Base-by-base conservation (phyloP, 2,113 vertebrate species). In the Triplophysa siluroides region DNA sequence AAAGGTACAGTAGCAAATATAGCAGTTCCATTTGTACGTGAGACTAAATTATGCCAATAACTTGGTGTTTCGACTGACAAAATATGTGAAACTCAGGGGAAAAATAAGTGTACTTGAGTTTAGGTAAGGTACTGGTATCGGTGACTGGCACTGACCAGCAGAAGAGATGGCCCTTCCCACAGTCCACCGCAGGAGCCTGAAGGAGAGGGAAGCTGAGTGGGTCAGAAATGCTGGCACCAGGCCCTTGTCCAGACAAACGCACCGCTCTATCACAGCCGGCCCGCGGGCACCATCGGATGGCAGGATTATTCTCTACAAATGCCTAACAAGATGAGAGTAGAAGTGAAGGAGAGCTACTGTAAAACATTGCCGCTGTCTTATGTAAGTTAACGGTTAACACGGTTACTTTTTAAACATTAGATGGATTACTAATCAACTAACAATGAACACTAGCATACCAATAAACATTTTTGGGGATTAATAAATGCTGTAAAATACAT, bases 281-380 rank as follows among this genome's bases (percentile, higher is more conserved):
- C 81, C 93, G 93, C 58, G 98, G 98, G 88, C 98, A 99, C 98
- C 98, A 99, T 84, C 95, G 95, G 89, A 99, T 99, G 78, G 95
- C 96, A 86, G 98, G 93, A 91, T 99, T 99, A 92, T 98, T 99
- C 93, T 99, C 97, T 87, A 99, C 98, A 92, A 99, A 99, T 8
- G 98, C 98, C 98, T 99, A 12, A 41, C 8, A 19, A 47, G 64
- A 2, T n/a, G 52, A 38, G 47, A 58, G 33, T 56, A 1, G 13
- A 38, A 52, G 58, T 60, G 62, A 63, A 6, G 41, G 47, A 41
- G 14, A 18, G 33, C 5, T 38, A 7, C 5, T 38, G 29, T 14
- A 58, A 67, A 54, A 61, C 21, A 75, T 2, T 18, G 14, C 14
- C 8, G 16, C 16, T 45, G 33, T 38, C 33, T 38, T 38, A 38